Conservation (phyloP, 2,797 vertebrate genomes). For the Antennarius maculatus region DNA sequence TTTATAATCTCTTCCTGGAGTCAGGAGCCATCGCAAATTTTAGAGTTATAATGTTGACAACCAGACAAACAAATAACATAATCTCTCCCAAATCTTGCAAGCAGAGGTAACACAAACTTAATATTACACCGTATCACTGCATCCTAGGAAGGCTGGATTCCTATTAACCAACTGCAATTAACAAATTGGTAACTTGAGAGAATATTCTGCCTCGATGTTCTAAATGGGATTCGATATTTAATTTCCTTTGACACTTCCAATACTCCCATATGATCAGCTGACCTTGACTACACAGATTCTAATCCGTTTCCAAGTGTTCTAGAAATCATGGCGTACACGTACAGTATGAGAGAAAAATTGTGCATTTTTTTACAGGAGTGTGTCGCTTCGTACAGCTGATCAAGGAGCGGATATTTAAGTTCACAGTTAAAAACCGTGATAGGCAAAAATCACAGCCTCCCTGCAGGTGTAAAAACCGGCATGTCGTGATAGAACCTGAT, state of each 20-base stretch:
- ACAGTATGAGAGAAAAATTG: neutral
- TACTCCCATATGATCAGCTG: neutral
- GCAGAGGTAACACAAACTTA: no score
- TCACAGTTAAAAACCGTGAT: neutral
- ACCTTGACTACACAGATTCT: neutral
- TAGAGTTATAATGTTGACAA: no score
- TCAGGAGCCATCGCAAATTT: no score
- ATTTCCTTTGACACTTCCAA: neutral
- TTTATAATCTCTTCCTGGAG: no score
- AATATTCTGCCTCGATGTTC: neutral
- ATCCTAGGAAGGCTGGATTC: no score
- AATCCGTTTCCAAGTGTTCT: conserved; percentile 4
- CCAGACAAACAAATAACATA: no score
- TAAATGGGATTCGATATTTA: neutral
- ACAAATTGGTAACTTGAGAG: neutral
- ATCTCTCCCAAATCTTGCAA: no score
- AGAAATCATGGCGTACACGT: neutral
- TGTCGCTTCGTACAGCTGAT: neutral
- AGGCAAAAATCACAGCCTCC: neutral
- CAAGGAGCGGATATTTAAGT: neutral
- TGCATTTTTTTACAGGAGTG: no score
- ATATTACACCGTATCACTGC: no score
- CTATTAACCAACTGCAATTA: neutral
- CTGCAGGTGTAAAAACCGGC: neutral
- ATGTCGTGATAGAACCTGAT: no score